phyloP scores from a whole-genome alignment of 2,113 vertebrate genomes.

The Syngnathus floridae region DNA sequence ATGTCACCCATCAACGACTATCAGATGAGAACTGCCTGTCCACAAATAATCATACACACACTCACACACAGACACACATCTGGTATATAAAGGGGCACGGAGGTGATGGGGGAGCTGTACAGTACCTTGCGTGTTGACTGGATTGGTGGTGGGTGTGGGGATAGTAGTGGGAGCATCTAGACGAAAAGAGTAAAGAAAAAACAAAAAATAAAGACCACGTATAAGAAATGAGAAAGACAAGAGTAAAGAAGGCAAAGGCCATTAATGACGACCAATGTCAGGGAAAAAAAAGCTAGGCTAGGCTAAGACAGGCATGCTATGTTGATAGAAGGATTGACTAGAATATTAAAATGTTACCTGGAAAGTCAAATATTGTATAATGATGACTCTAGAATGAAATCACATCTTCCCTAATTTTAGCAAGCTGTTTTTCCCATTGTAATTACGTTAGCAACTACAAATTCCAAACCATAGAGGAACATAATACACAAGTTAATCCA shows the following conservation, averaged over 20 bases:
- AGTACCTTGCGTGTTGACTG: constrained; percentile 75
- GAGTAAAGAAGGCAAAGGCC: constrained; percentile 55
- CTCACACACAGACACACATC: constrained; percentile 21
- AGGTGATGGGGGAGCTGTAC: constrained; percentile 52
- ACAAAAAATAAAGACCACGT: constrained; percentile 63
- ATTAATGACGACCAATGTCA: constrained; percentile 37
- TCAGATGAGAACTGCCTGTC: constrained; percentile 62
- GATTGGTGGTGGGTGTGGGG: constrained; percentile 74
- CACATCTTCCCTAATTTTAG: background rate
- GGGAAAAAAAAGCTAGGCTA: background rate
- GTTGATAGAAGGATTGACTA: background rate
- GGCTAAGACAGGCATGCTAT: background rate
- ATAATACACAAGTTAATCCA: background rate
- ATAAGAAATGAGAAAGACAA: constrained; percentile 64
- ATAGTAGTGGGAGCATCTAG: constrained; percentile 77
- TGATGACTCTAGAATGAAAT: too few species aligned
- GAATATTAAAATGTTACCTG: too few species aligned
- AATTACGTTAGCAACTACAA: background rate
- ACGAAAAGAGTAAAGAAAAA: constrained; percentile 71
- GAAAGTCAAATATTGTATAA: background rate
- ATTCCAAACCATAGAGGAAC: background rate
- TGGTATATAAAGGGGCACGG: constrained; percentile 47
- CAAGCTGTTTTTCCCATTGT: background rate
- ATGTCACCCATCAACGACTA: constrained; percentile 60
- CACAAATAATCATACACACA: constrained; percentile 25